Percentiles rank a stretch among this genome's conserved stretches.
phyloP scores from a whole-genome alignment of 2,888 invertebrate genomes.

The Caenorhabditis afra region DNA sequence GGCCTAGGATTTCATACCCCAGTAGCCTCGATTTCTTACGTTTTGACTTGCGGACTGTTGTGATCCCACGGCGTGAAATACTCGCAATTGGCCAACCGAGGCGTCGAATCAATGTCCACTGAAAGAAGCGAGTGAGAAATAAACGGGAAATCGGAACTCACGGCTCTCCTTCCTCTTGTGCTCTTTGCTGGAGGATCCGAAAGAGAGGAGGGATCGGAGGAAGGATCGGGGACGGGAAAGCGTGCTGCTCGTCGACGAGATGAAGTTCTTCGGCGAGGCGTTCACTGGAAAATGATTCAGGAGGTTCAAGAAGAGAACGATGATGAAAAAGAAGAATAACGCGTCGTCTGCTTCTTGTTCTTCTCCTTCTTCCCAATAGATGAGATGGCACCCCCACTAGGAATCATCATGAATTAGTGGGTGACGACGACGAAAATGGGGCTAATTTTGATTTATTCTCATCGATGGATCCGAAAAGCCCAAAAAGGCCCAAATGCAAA shows the following conservation, averaged over 20 bases:
- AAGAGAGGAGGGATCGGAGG: conserved; percentile 48
- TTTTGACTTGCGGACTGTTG: conserved; percentile 41
- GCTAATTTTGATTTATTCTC: conserved; percentile 58
- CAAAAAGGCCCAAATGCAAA: neutral
- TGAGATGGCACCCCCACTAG: neutral
- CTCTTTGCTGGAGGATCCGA: conserved; percentile 46
- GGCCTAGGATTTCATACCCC: neutral
- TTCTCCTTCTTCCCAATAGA: neutral
- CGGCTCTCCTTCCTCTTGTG: conserved; percentile 51
- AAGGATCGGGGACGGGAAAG: conserved; percentile 52
- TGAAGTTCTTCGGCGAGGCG: conserved; percentile 30
- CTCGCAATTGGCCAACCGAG: conserved; percentile 48
- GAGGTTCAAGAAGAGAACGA: no score
- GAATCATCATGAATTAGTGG: conserved; percentile 18
- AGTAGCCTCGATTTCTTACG: conserved; percentile 18
- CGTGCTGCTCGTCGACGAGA: conserved; percentile 37
- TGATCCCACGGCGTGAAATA: conserved; percentile 59
- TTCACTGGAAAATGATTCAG: conserved; percentile 31
- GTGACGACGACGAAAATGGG: conserved; percentile 20
- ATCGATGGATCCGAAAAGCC: neutral
- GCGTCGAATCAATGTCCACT: conserved; percentile 48
- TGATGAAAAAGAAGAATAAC: no score
- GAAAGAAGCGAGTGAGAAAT: neutral
- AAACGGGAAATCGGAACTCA: conserved; percentile 3
- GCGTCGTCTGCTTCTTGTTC: no score